These are phyloP conservation scores for Odontophorus gujanensis DNA, from an alignment of 2,113 vertebrate genomes.

Conservation along the genomic window DNA sequence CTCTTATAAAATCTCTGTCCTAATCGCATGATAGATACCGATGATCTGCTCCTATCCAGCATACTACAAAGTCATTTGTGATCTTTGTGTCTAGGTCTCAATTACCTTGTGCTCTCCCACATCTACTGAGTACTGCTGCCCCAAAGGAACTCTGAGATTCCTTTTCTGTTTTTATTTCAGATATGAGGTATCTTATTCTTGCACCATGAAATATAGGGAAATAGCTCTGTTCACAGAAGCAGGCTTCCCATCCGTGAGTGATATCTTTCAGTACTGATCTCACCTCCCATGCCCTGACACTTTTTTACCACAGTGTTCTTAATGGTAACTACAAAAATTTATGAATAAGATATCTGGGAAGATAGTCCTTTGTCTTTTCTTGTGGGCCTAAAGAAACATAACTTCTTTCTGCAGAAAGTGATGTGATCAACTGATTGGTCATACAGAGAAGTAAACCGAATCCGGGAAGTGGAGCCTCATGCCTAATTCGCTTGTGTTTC, in stretches of 20 bases:
- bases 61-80: background rate
- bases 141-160: background rate
- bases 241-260: background rate
- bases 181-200: background rate
- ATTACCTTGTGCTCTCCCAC: background rate
- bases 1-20: background rate
- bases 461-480: background rate
- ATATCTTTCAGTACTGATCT: background rate
- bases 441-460: background rate
- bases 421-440: background rate
- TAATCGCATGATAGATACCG: background rate
- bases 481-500: background rate
- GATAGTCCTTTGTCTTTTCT: background rate
- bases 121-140: background rate
- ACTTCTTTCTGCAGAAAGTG: background rate
- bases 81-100: background rate
- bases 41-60: background rate
- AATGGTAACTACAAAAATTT: background rate
- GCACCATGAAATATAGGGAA: background rate
- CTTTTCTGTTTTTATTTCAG: background rate
- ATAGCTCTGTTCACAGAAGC: background rate
- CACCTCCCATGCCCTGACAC: background rate
- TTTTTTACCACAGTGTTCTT: background rate
- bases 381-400: background rate
- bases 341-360: rapidly evolving